Base-by-base conservation (phyloP, 2,113 vertebrate genomes). In the Otis tarda region DNA sequence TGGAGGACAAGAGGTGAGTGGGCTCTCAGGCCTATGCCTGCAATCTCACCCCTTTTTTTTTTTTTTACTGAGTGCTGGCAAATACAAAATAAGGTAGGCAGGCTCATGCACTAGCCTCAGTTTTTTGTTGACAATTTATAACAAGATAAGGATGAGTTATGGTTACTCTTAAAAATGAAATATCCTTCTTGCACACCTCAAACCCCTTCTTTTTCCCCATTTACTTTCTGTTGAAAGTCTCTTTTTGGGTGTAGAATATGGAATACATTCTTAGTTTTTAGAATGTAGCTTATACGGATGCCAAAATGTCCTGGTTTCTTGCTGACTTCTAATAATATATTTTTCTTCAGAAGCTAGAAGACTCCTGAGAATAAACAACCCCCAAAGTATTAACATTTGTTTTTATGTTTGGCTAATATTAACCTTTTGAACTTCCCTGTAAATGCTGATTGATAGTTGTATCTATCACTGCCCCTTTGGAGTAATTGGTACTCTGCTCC, bases 141-240 rank as follows among this genome's bases (percentile, higher is more conserved):
- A 10, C 31, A 79, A 64, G 37, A 4, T 76, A 43, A 75, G 23
- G 67, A 19, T 19, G 33, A 83, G 23, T 41, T 90, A 24, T 6
- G 20, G 7, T 23, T 25, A 16, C 10, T 84, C 5, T 73, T 83
- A 75, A 75, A 83, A 87, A 24, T 41, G 3, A 55, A 24, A 16
- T 71, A 27, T 49, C 4, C 6, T 67, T 85, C 24, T 70, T 56
- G 4, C 75, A 25, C 6, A 15, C 8, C 5, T 50, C n/a, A 69
- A n/a, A 0, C 0, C 6, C 3, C 6, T 7, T 65, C 2, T 35
- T 83, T 83, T 76, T 49, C 11, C 14, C 7, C 1, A 5, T 28
- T 64, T 39, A 55, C 5, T 24, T 39, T 65, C 21, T 53, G 14
- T 35, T 71, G n/a, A 41, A 87, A 47, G 4, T 70, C 2, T 82